These are phyloP conservation scores for Ammodytes marinus DNA, from an alignment of 2,113 vertebrate genomes.

Conservation along the genomic window DNA sequence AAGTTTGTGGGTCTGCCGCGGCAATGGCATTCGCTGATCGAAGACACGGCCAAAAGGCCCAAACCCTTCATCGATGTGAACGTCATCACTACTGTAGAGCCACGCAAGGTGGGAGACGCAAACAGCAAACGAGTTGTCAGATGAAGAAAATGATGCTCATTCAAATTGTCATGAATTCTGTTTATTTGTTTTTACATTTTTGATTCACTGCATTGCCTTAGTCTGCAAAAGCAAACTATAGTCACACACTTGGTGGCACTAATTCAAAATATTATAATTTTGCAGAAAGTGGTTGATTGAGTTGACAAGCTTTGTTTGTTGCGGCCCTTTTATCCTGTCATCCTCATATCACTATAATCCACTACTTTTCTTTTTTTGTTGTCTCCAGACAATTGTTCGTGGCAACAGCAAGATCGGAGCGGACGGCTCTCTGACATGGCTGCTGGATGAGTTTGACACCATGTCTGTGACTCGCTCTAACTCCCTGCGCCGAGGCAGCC, in stretches of 20 bases:
- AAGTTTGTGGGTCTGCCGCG: slow-evolving; percentile 94
- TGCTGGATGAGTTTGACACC: slow-evolving; percentile 93
- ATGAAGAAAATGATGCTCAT: neutral
- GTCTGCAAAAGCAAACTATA: neutral
- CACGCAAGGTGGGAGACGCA: slow-evolving; percentile 86
- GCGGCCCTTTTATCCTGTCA: neutral
- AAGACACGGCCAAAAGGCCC: slow-evolving; percentile 93
- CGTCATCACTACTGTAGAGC: slow-evolving; percentile 92
- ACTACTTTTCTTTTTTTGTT: neutral
- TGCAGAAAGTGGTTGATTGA: neutral
- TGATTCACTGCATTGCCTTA: neutral
- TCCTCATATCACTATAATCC: neutral
- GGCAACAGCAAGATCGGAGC: slow-evolving; percentile 88
- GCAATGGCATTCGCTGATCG: slow-evolving; percentile 97
- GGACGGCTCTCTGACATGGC: slow-evolving; percentile 93
- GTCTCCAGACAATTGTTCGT: slow-evolving; percentile 90
- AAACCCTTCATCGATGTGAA: slow-evolving; percentile 92
- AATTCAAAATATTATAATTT: neutral
- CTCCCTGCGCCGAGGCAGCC: slow-evolving; percentile 92
- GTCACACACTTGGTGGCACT: neutral
- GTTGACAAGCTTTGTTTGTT: neutral
- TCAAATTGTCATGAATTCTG: neutral
- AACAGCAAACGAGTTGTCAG: neutral
- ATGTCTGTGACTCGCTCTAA: slow-evolving; percentile 97
- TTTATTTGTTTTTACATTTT: neutral